phyloP scores from a whole-genome alignment of 2,888 invertebrate genomes.

The Meghimatium bilineatum region DNA sequence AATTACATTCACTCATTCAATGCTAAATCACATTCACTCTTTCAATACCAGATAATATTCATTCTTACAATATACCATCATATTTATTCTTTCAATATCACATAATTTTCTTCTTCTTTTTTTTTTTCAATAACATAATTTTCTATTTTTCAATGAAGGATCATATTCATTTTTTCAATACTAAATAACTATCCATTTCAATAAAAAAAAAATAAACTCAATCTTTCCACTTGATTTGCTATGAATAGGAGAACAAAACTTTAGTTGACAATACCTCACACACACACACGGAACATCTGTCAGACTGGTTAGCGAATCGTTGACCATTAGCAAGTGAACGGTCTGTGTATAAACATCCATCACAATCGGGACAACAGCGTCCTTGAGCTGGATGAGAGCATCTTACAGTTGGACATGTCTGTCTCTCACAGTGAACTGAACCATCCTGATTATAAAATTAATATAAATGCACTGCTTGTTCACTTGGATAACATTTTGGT shows the following conservation, averaged over 20 bases:
- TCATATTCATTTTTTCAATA: background rate
- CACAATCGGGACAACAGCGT: constrained; percentile 63
- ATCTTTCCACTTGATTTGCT: too few relatives aligned
- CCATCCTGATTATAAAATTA: constrained; percentile 50
- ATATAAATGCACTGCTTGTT: background rate
- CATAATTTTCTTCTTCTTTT: too few relatives aligned
- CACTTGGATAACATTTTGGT: background rate
- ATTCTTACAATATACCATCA: too few relatives aligned
- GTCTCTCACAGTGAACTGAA: constrained; percentile 50
- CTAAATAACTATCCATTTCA: too few relatives aligned
- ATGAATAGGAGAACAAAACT: too few relatives aligned
- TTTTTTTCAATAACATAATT: background rate
- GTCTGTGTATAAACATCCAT: constrained; percentile 56
- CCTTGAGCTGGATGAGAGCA: constrained; percentile 56
- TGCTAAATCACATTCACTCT: too few relatives aligned
- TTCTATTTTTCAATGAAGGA: background rate
- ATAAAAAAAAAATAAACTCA: too few relatives aligned
- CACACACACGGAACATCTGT: constrained; percentile 59
- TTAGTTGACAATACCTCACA: constrained; percentile 58
- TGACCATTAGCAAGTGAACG: constrained; percentile 53
- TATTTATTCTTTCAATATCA: too few relatives aligned
- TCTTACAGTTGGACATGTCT: constrained; percentile 49
- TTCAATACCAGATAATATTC: too few relatives aligned
- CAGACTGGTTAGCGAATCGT: constrained; percentile 54
- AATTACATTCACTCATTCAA: too few relatives aligned